Conservation (phyloP, 2,888 invertebrate species). For the Panopea generosa region DNA sequence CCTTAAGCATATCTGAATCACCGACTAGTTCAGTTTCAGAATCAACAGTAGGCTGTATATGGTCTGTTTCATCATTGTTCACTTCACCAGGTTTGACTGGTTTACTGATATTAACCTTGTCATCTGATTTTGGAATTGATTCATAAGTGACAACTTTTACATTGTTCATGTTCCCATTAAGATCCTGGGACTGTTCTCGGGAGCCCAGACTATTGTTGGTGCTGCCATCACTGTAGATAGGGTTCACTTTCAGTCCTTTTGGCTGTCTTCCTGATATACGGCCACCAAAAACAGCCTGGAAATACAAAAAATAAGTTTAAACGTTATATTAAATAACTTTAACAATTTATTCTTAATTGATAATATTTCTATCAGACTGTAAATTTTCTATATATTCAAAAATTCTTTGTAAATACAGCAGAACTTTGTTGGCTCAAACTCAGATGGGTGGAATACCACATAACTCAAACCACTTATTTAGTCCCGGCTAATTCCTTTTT, state of each 20-base stretch:
- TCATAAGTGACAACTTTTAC: conserved; percentile 50
- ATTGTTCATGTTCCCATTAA: conserved; percentile 42
- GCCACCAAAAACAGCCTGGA: conserved; percentile 78
- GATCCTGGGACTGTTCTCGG: conserved; percentile 10
- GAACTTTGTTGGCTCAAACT: too few relatives aligned
- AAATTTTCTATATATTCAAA: too few relatives aligned
- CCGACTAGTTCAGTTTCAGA: not conserved
- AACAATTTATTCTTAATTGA: too few relatives aligned
- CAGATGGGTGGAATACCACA: too few relatives aligned
- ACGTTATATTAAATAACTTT: too few relatives aligned
- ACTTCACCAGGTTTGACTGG: not conserved
- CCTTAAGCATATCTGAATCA: not conserved
- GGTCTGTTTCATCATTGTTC: not conserved
- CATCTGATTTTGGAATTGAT: conserved; percentile 35
- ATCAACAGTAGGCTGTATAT: not conserved
- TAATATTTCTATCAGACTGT: too few relatives aligned
- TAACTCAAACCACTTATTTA: too few relatives aligned
- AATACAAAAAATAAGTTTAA: conserved; percentile 19
- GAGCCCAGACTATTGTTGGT: conserved; percentile 1
- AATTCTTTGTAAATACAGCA: too few relatives aligned
- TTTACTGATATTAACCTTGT: not conserved
- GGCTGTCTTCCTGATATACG: conserved; percentile 67
- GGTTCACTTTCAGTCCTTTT: conserved; percentile 75
- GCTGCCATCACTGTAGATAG: conserved; percentile 70
- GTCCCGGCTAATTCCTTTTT: too few relatives aligned